Evolutionary conservation across 2,888 invertebrate genomes (phyloP).

Genomic region (Choristoneura rosaceana): DNA sequence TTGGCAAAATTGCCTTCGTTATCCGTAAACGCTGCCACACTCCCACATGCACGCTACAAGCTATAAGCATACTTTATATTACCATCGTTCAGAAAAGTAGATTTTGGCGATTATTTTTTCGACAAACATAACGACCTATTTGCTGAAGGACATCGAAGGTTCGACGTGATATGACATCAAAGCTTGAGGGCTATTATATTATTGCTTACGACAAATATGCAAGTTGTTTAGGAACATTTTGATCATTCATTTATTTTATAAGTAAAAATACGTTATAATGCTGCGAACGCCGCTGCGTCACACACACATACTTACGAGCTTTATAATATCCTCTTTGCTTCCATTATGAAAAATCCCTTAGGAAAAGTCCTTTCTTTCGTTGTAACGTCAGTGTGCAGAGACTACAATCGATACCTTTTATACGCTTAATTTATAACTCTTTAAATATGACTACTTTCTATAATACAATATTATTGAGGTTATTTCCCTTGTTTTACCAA

Average conservation of each 20-base stretch:
- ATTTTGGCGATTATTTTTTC: constrained; percentile 21
- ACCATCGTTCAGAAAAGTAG: constrained; percentile 31
- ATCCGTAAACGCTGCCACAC: constrained; percentile 14
- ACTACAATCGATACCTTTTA: no score
- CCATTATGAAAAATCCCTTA: no score
- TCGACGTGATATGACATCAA: neutral
- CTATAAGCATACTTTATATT: constrained; percentile 16
- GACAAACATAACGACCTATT: constrained; percentile 16
- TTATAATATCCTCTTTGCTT: no score
- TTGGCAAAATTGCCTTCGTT: constrained; percentile 37
- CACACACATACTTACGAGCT: no score
- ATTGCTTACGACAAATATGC: neutral
- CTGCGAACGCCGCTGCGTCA: no score
- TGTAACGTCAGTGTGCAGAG: no score
- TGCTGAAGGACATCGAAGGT: constrained; percentile 4
- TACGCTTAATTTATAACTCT: no score
- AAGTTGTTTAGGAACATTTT: neutral
- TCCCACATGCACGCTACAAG: constrained; percentile 6
- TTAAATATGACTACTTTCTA: no score
- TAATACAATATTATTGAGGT: no score
- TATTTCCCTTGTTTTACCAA: no score
- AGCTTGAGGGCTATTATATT: neutral
- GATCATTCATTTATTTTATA: neutral
- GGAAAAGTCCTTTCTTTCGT: no score
- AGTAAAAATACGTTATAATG: neutral